Base-by-base conservation (phyloP, 1,140 invertebrate genomes). In the Araneus ventricosus region DNA sequence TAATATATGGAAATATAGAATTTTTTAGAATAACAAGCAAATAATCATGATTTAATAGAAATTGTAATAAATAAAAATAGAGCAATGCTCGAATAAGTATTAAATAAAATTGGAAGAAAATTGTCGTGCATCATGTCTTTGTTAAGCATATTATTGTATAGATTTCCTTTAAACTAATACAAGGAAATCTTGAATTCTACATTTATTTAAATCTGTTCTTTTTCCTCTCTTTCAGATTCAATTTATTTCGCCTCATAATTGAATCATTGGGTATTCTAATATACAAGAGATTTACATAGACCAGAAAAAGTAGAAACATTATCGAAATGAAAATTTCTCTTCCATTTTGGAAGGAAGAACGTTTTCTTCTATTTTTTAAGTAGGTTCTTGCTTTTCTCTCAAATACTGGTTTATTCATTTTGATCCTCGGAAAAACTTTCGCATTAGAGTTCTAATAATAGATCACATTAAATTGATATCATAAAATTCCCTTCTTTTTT, bases 401-500 rank as follows among this genome's bases (percentile, higher is more conserved):
- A 7, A 22, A 67, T 27, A 5, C n/a, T 67, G 63, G 27, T 27
- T 67, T 67, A 67, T n/a, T 67, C 27, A 5, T 67, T 59, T 17
- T 22, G 20, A 59, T 24, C 10, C 24, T 22, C 63, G 5, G 24
- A 27, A n/a, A 67, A 30, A 7, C 24, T 6, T 67, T 67, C 27
- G 63, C 27, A 67, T 67, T 67, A 67, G 27, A n/a, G n/a, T 67
- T 67, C 63, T 67, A 67, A 67, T 67, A 67, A 27, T n/a, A 67
- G 7, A 67, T 27, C 63, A n/a, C 63, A 27, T 67, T 67, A 67
- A 67, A 67, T 7, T 30, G 27, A 67, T 67, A n/a, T 67, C 24
- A 6, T 1, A 67, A 67, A 67, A 67, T n/a, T 67, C n/a, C 10
- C 24, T n/a, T 67, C n/a, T 24, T 1, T n/a, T 67, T 22, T 2